Evolutionary conservation across 1,140 invertebrate species (phyloP).

Genomic region (Scylla paramamosain): DNA sequence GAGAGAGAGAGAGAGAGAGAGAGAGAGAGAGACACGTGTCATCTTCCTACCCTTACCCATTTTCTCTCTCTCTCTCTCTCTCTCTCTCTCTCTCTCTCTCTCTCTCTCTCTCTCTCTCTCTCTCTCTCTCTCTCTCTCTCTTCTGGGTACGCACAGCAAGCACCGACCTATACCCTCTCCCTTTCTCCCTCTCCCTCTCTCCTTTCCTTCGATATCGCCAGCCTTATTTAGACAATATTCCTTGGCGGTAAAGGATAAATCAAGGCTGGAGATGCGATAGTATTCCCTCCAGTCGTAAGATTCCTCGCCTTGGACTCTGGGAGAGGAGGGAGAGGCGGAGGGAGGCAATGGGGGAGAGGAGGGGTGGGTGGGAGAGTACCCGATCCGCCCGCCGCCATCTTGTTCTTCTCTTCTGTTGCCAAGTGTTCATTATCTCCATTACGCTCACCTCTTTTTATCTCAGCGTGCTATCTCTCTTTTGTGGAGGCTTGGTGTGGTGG

Average conservation of each 20-base stretch:
- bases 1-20: too few species aligned
- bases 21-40: too few species aligned
- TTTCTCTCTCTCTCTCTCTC: background rate
- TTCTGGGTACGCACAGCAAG: too few species aligned
- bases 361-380: background rate
- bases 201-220: too few species aligned
- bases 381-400: background rate
- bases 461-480: background rate
- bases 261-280: background rate
- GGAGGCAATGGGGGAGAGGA: background rate
- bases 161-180: too few species aligned
- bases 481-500: background rate
- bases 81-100: slow-evolving; percentile 9
- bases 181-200: too few species aligned
- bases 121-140: slow-evolving; percentile 12
- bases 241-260: too few species aligned
- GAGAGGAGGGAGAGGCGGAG: background rate
- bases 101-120: slow-evolving; percentile 20
- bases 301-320: background rate
- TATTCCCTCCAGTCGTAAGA: background rate
- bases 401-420: slow-evolving; percentile 18
- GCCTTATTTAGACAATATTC: too few species aligned
- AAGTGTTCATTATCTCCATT: slow-evolving; percentile 24
- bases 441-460: background rate
- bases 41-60: too few species aligned